phyloP scores from a whole-genome alignment of 2,797 vertebrate genomes.

The Esox masquinongy region DNA sequence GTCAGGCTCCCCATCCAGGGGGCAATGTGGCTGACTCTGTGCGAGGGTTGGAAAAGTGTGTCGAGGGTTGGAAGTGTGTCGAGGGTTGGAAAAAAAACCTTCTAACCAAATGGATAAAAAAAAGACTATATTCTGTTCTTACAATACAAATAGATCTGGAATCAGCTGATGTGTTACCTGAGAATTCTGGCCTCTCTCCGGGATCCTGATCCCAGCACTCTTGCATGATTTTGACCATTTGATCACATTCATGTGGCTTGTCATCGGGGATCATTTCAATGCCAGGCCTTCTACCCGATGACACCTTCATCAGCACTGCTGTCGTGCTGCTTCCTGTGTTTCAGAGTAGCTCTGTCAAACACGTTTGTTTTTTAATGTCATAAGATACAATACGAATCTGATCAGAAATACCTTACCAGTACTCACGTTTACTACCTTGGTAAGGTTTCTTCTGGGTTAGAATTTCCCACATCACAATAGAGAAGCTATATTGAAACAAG shows the following conservation, averaged over 20 bases:
- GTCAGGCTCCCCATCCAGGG: not conserved
- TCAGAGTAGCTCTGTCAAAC: not conserved
- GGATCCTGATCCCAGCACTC: slow-evolving; percentile 82
- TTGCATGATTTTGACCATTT: slow-evolving; percentile 82
- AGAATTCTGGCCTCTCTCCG: slow-evolving; percentile 77
- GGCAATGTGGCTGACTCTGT: not conserved
- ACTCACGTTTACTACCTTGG: slow-evolving; percentile 70
- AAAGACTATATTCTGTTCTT: not conserved
- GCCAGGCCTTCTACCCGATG: slow-evolving; percentile 76
- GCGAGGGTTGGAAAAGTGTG: too few species aligned
- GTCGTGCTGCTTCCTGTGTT: slow-evolving; percentile 79
- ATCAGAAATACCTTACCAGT: not conserved
- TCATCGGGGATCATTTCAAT: slow-evolving; percentile 70
- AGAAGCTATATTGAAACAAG: slow-evolving; percentile 74
- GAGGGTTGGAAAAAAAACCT: not conserved
- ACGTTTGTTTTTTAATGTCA: not conserved
- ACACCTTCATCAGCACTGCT: slow-evolving; percentile 79
- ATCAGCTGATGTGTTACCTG: slow-evolving; percentile 65
- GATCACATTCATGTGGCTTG: slow-evolving; percentile 77
- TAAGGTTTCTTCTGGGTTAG: slow-evolving; percentile 87
- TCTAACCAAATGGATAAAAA: not conserved
- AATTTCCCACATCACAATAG: slow-evolving; percentile 87
- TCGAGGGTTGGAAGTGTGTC: not conserved
- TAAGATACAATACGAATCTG: not conserved
- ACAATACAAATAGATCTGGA: not conserved